Percentiles rank a stretch among this genome's conserved stretches.
phyloP scores from a whole-genome alignment of 2,113 vertebrate species.

The Pituophis catenifer region DNA sequence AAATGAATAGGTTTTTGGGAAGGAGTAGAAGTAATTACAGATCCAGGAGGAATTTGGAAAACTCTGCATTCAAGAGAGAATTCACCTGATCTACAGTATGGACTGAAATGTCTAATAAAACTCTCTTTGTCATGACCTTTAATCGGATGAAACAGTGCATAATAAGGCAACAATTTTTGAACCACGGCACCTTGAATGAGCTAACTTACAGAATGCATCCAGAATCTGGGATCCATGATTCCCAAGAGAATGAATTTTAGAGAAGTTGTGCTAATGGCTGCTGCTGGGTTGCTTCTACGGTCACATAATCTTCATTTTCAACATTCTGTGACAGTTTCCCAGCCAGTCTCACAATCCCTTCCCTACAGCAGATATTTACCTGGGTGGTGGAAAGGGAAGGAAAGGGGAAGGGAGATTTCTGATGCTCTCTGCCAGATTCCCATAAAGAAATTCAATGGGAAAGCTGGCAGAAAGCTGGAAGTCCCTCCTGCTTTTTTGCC shows the following conservation, averaged over 20 bases:
- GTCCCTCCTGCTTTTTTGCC: background rate
- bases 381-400: background rate
- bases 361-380: background rate
- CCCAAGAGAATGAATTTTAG: background rate
- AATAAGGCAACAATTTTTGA: background rate
- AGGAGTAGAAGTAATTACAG: background rate
- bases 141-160: background rate
- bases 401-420: background rate
- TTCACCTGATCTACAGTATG: background rate
- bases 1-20: background rate
- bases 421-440: background rate
- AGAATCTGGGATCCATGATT: background rate
- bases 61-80: background rate
- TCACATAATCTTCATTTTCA: background rate
- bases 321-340: background rate
- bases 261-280: background rate
- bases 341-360: background rate
- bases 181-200: background rate
- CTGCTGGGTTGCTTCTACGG: background rate
- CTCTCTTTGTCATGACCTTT: background rate
- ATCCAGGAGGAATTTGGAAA: background rate
- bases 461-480: background rate
- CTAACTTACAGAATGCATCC: background rate
- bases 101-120: background rate
- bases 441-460: background rate